phyloP scores from a whole-genome alignment of 2,888 invertebrate species.

The Leucoma salicis region DNA sequence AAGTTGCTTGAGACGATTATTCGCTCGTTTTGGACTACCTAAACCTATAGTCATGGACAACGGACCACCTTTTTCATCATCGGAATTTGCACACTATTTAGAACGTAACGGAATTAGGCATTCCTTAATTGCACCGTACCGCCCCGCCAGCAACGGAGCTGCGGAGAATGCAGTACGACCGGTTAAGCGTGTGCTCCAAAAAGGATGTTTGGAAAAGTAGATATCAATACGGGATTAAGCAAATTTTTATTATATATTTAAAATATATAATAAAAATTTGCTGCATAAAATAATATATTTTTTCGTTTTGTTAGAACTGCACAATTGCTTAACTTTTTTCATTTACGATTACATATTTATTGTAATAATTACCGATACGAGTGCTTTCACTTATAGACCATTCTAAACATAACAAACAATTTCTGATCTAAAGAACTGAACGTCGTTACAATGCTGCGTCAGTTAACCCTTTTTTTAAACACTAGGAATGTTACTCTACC shows the following conservation, averaged over 20 bases:
- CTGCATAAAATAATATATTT: too few species aligned
- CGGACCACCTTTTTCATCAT: slow-evolving; percentile 1
- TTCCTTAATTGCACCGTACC: slow-evolving; percentile 1
- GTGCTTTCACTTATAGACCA: too few species aligned
- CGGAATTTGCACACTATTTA: not conserved
- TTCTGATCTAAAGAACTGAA: too few species aligned
- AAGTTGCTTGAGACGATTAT: not conserved
- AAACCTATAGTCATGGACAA: not conserved
- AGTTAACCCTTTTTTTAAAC: too few species aligned
- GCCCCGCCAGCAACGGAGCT: slow-evolving; percentile 2
- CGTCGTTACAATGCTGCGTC: too few species aligned
- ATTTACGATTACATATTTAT: too few species aligned
- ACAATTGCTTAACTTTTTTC: too few species aligned
- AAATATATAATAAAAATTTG: too few species aligned
- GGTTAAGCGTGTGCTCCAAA: slow-evolving; percentile 19
- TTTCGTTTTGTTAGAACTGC: too few species aligned
- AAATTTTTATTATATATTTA: not conserved
- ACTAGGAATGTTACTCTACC: too few species aligned
- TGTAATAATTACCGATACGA: too few species aligned
- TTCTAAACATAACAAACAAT: too few species aligned
- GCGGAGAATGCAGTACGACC: slow-evolving; percentile 24
- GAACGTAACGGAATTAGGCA: not conserved
- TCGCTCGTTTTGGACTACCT: not conserved
- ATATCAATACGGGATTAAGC: not conserved
- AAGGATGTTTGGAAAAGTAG: slow-evolving; percentile 6